These are phyloP conservation scores for Passerculus sandwichensis DNA, from an alignment of 2,797 vertebrate genomes.

Conservation along the genomic window DNA sequence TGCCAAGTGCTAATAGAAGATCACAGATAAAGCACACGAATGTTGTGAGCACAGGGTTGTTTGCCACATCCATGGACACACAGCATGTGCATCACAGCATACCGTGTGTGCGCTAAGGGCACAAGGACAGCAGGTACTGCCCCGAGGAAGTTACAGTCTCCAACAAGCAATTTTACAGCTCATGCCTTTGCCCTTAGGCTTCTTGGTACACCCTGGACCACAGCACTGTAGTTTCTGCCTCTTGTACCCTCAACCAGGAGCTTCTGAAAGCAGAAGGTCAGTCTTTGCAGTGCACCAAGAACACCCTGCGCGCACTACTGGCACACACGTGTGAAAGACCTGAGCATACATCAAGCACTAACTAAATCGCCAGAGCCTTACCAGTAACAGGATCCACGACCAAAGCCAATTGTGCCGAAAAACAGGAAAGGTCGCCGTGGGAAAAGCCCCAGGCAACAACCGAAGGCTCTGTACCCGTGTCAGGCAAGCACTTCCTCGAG, in stretches of 20 bases:
- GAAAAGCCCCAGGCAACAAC: background rate
- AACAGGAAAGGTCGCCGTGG: background rate
- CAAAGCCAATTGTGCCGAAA: background rate
- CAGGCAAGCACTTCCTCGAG: background rate
- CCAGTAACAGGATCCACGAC: background rate
- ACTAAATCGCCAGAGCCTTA: background rate
- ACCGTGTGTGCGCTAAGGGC: fast-evolving
- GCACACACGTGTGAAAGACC: background rate
- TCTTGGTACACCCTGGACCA: background rate
- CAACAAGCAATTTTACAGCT: background rate
- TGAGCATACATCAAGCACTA: background rate
- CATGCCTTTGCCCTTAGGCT: background rate
- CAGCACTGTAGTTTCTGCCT: fast-evolving
- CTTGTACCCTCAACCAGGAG: background rate
- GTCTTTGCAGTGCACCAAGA: background rate
- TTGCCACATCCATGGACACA: background rate
- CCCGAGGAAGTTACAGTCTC: background rate
- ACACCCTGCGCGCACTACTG: fast-evolving
- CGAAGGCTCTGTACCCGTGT: background rate
- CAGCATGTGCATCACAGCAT: fast-evolving
- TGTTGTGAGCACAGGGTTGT: fast-evolving
- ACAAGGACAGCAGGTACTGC: background rate
- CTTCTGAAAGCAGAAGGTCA: background rate
- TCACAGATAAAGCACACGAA: background rate
- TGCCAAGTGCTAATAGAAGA: background rate